phyloP scores from a whole-genome alignment of 2,797 vertebrate species.

The Borostomias antarcticus region DNA sequence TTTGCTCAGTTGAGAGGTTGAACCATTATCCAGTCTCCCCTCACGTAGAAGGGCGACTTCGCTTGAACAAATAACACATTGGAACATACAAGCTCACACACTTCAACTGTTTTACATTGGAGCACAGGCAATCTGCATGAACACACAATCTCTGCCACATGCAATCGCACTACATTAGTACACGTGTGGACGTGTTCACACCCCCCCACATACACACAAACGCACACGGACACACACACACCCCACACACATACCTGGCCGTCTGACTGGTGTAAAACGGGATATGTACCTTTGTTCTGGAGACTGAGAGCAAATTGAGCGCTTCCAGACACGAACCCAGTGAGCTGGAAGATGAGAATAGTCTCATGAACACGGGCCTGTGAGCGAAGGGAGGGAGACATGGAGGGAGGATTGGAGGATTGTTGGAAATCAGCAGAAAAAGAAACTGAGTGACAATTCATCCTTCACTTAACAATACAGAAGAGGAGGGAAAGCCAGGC shows the following conservation, averaged over 20 bases:
- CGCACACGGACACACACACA: not conserved
- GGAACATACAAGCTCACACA: constrained; percentile 1
- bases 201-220: not conserved
- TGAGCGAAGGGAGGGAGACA: not conserved
- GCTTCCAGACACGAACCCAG: not conserved
- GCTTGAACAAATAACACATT: not conserved
- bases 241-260: not conserved
- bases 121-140: not conserved
- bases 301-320: constrained; percentile 16
- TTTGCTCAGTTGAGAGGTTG: not conserved
- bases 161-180: not conserved
- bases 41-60: not conserved
- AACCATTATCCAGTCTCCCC: constrained; percentile 7
- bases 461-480: constrained; percentile 4
- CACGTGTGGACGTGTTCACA: not conserved
- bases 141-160: not conserved
- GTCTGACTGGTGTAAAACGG: not conserved
- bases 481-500: not conserved
- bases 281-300: not conserved
- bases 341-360: constrained; percentile 15
- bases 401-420: not conserved
- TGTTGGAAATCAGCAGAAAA: constrained; percentile 10
- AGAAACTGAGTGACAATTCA: not conserved
- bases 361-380: not conserved
- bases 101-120: not conserved